phyloP scores from a whole-genome alignment of 2,113 vertebrate species.

The Chloropsis cyanopogon region DNA sequence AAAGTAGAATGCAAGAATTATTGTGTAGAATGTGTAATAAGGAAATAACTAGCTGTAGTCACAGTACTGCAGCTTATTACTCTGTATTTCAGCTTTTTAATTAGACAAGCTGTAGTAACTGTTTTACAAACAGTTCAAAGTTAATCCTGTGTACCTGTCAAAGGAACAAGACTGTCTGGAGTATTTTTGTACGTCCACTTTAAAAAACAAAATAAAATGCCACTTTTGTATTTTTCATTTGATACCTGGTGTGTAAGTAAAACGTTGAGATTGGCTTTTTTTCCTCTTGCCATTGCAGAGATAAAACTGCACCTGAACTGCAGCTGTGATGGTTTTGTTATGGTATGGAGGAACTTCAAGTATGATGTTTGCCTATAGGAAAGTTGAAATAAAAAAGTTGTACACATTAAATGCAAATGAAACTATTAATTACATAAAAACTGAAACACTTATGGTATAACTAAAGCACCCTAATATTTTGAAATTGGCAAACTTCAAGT shows the following conservation, averaged over 20 bases:
- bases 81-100: not conserved
- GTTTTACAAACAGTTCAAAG: not conserved
- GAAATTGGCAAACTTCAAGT: not conserved
- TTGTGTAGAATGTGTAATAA: not conserved
- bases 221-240: not conserved
- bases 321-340: conserved; percentile 88
- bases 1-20: not conserved
- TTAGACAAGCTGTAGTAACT: not conserved
- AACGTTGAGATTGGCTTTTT: conserved; percentile 97
- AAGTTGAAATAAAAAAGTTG: conserved; percentile 45
- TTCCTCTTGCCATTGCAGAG: conserved; percentile 98
- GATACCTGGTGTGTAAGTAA: conserved; percentile 95
- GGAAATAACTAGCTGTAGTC: not conserved
- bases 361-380: conserved; percentile 84
- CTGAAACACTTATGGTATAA: not conserved
- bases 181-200: not conserved
- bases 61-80: not conserved
- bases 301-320: conserved; percentile 96
- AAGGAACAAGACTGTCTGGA: not conserved
- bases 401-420: conserved; percentile 48
- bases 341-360: conserved; percentile 96
- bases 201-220: not conserved
- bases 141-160: not conserved
- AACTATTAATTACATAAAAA: conserved; percentile 31
- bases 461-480: not conserved